Base-by-base conservation (phyloP, 2,888 invertebrate genomes). In the Drosophila demipolita region DNA sequence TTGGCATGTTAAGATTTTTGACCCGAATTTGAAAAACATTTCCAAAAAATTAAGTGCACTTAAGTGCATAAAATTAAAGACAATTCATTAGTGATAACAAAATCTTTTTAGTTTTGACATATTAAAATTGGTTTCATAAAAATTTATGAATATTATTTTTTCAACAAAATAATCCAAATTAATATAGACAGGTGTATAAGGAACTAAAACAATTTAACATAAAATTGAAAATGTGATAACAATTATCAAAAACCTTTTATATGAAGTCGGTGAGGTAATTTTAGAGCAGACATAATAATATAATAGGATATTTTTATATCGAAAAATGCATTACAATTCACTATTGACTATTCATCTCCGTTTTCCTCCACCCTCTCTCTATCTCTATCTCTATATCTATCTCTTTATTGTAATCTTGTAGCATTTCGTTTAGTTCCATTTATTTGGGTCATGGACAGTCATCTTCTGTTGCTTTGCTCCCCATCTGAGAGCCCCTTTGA, bases 361-460 rank as follows among this genome's bases (percentile, higher is more conserved):
- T 23, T 8, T 33, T 33, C 11, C n/a, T 33, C 15, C 15, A 17
- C 36, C 17, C 20, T 0, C 36, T 35, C 32, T 6, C 32, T 15
- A 5, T 5, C 12, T 26, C 42, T 54, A 11, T 32, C 58, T 42
- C 2, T 9, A 11, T 23, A 23, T n/a, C 36, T 49, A 53, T 59
- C 40, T 58, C 59, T 53, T 49, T 29, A 55, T 49, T 62, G 70
- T 69, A 55, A 84, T 87, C 84, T 80, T 70, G 59, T 55, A 71
- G 70, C 74, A 80, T 77, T 85, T 85, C 73, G 83, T 74, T 80
- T 59, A 74, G 75, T 71, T 80, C 52, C 75, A 69, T 66, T 83
- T 85, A 86, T 86, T 86, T 86, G 85, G 85, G 85, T 86, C 85
- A 86, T 60, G 85, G 87, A 86, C 85, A 86, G 87, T 85, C 87